Conservation (phyloP, 2,797 vertebrate genomes). For the Melanogrammus aeglefinus region DNA sequence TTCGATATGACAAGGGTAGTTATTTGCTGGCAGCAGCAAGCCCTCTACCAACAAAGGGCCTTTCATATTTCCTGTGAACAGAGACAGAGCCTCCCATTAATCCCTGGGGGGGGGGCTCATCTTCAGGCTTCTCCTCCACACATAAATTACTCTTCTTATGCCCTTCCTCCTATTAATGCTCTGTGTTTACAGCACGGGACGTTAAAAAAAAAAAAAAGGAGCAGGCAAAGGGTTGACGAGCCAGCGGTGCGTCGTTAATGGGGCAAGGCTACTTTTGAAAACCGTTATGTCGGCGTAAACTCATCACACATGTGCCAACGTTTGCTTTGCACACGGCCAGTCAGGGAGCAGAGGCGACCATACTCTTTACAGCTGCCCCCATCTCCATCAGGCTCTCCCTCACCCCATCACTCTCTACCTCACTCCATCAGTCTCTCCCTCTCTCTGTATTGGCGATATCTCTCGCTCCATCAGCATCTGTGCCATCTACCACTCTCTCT, state of each 20-base stretch:
- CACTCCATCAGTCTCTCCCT: neutral
- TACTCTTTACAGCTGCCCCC: constrained; percentile 24
- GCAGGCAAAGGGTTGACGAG: constrained; percentile 36
- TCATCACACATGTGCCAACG: constrained; percentile 71
- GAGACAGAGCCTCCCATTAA: constrained; percentile 75
- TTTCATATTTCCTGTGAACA: constrained; percentile 78
- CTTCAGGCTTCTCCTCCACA: constrained; percentile 65
- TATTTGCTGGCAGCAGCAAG: constrained; percentile 72
- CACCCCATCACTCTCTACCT: neutral
- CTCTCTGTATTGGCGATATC: neutral
- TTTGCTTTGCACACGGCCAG: constrained; percentile 68
- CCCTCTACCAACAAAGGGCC: constrained; percentile 75
- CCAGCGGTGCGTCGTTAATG: constrained; percentile 69
- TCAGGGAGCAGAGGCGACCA: constrained; percentile 44
- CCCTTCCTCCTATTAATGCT: constrained; percentile 66
- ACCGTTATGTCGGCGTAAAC: constrained; percentile 61
- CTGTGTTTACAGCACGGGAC: constrained; percentile 62
- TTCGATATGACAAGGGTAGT: constrained; percentile 74
- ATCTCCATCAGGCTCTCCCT: neutral
- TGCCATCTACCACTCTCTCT: neutral
- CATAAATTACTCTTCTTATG: constrained; percentile 74
- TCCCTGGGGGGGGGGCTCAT: constrained; percentile 71
- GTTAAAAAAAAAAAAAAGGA: constrained; percentile 17
- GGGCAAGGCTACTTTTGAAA: constrained; percentile 66
- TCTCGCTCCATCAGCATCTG: constrained; percentile 23